These are phyloP conservation scores for Hedya salicella DNA, from an alignment of 2,888 invertebrate genomes.

Conservation along the genomic window DNA sequence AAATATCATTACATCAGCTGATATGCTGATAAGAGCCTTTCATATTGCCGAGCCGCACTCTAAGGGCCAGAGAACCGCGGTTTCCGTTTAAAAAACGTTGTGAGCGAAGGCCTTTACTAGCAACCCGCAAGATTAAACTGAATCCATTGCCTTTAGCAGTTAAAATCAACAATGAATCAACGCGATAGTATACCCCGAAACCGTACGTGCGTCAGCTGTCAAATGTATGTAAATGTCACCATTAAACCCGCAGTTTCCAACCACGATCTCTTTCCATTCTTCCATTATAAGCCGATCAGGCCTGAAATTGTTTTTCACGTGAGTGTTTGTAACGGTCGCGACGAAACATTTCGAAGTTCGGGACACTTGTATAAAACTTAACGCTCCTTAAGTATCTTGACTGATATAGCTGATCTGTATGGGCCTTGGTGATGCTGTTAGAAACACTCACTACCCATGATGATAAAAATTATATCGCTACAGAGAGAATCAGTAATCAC, in stretches of 20 bases:
- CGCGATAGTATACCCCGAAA: background rate
- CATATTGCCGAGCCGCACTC: too few species aligned
- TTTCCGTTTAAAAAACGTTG: too few species aligned
- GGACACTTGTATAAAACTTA: constrained; percentile 24
- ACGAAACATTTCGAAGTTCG: constrained; percentile 18
- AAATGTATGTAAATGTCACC: constrained; percentile 38
- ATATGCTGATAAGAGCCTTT: too few species aligned
- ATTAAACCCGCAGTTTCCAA: constrained; percentile 19
- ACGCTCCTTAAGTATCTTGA: constrained; percentile 25
- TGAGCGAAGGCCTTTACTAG: too few species aligned
- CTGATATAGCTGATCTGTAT: background rate
- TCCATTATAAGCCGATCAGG: constrained; percentile 40
- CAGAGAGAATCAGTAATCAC: too few species aligned
- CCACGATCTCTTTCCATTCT: constrained; percentile 26
- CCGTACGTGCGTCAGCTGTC: constrained; percentile 19
- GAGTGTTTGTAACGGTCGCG: constrained; percentile 18
- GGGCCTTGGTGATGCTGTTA: background rate
- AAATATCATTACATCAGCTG: too few species aligned
- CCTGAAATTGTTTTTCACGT: constrained; percentile 42
- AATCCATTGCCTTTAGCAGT: background rate
- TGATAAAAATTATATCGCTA: background rate
- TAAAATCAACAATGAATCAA: constrained; percentile 15
- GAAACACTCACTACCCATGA: background rate
- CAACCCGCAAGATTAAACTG: background rate
- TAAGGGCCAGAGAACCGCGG: too few species aligned